These are phyloP conservation scores for Porites lutea DNA, from an alignment of 64 coral and sea anemone genomes.

Conservation along the genomic window DNA sequence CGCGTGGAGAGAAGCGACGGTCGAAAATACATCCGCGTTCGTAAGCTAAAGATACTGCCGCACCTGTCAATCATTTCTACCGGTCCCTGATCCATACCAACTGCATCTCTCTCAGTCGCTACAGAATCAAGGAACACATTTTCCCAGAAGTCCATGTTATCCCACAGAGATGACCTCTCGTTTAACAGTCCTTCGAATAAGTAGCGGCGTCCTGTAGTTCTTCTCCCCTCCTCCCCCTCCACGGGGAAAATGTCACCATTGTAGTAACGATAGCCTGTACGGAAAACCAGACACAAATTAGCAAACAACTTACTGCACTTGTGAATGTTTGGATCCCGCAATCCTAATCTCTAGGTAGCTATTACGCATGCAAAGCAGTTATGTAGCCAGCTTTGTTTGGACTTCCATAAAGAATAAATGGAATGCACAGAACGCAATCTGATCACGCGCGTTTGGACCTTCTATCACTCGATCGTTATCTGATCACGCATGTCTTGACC, in stretches of 20 bases:
- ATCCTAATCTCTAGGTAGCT: too few species aligned
- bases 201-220: slow-evolving; percentile 83
- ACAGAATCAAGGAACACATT: slow-evolving; percentile 91
- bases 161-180: slow-evolving; percentile 91
- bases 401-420: too few species aligned
- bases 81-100: slow-evolving; percentile 92
- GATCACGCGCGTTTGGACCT: too few species aligned
- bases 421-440: too few species aligned
- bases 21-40: neutral
- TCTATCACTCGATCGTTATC: too few species aligned
- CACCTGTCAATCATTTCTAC: slow-evolving; percentile 98
- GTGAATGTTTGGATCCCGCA: too few species aligned
- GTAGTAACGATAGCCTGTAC: slow-evolving; percentile 56
- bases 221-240: slow-evolving; percentile 69
- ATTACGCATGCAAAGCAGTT: too few species aligned
- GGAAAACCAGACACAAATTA: neutral
- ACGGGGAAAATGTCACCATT: slow-evolving; percentile 90
- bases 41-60: neutral
- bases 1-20: neutral
- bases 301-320: neutral
- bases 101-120: slow-evolving; percentile 83
- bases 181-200: slow-evolving; percentile 88
- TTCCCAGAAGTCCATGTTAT: slow-evolving; percentile 99
- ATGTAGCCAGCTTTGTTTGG: too few species aligned
- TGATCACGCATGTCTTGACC: too few species aligned